Evolutionary conservation across 2,888 invertebrate genomes (phyloP), one percentile per base, ranked within the genome.

Genomic region (Colostygia pectinataria): DNA sequence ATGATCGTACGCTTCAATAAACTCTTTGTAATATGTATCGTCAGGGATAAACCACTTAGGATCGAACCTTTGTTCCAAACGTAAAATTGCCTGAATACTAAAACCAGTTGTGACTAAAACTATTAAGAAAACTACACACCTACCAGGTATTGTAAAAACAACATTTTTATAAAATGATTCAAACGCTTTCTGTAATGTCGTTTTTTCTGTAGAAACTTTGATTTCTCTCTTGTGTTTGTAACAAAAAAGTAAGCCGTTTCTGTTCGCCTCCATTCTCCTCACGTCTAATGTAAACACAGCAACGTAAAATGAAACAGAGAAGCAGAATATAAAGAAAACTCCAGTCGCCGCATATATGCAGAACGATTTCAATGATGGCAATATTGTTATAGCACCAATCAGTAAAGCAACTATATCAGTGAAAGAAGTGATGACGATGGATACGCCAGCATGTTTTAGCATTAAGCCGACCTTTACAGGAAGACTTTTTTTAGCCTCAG

Each of bases 391-490:
- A 20, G 95, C 93, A 27, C 96, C 96, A 51, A 96, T 94, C 42
- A 94, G 84, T 68, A 96, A 94, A 25, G 96, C 96, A 18, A 95
- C 92, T 38, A 96, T 93, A 75, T 96, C 96, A 0, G 96, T 96
- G 57, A 96, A 90, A 0, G 96, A 95, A 3, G 96, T 96, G 13
- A 96, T 94, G 1, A 94, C 95, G 56, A 97, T 96, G 0, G 96
- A 96, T 0, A 95, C 94, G 1, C 96, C 96, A 3, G 96, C 96
- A 72, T 96, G 95, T 74, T 94, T 93, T 41, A 96, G 74, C 91
- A 94, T 93, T 28, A 92, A 73, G 0, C 93, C 96, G 41, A 96
- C 89, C 77, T 92, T 92, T 63, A 93, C 91, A n/a, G 92, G 91
- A 20, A 94, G 68, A 57, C 92, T 89, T 60, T 91, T 86, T 44